Base-by-base conservation (phyloP, 2,113 vertebrate genomes). In the Pionites leucogaster region DNA sequence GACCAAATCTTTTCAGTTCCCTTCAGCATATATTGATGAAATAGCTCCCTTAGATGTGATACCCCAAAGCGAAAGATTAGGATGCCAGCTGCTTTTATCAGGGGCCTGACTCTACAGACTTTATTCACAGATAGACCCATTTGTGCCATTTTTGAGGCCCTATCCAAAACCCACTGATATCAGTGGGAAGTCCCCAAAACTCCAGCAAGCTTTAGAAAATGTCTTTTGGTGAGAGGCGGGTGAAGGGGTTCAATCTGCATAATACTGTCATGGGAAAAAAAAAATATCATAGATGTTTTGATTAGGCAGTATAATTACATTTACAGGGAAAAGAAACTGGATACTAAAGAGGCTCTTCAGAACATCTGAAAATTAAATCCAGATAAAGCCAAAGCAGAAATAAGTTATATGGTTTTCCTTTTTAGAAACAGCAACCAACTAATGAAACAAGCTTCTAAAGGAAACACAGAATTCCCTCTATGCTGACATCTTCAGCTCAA, bases 21-120 rank as follows among this genome's bases (percentile, higher is more conserved):
- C 25, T n/a, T 89, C 81, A 75, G 84, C 31, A 6, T 50, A 80
- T 78, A 94, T 35, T 92, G 91, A 91, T 89, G 78, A 95, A 97
- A 95, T 78, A 96, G 81, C 82, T 96, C 86, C 71, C 55, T 97
- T 42, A 92, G 94, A 86, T 95, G 78, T 82, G 82, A 78, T 92
- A 91, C 80, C 81, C 80, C 81, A 89, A 77, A 92, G 28, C 50
- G 47, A 42, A 88, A 81, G 83, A 79, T 89, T 88, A 71, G 67
- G 83, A 44, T 82, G 60, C 80, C 92, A 93, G 84, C 90, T 95
- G 89, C 92, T 93, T 94, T 93, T 76, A 90, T 92, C 59, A 77
- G 85, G 16, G 75, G 39, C 52, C 70, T 89, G 85, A 92, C 87
- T 86, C 86, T 67, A 19, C 82, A 75, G 70, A 74, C 60, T 84